Evolutionary conservation across 1,140 invertebrate species (phyloP).

Genomic region (Sinella curviseta): DNA sequence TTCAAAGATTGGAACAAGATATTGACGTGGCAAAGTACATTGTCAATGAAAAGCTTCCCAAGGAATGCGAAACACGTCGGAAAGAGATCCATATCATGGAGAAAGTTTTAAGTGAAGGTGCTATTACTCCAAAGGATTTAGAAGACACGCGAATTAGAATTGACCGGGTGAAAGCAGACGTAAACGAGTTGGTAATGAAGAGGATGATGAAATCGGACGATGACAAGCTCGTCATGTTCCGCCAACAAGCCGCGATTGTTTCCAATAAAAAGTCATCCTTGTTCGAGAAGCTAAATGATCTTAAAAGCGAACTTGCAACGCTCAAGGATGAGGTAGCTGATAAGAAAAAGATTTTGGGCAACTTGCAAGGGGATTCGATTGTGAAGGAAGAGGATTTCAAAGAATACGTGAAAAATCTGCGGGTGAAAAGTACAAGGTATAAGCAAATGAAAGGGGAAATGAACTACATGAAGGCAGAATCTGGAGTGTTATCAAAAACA

Average conservation of each 20-base stretch:
- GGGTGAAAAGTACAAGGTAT: conserved; percentile 75
- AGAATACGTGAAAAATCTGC: conserved; percentile 74
- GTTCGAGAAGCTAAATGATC: conserved; percentile 68
- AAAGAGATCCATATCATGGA: conserved; percentile 70
- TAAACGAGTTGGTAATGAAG: conserved; percentile 62
- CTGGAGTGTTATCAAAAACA: conserved; percentile 66
- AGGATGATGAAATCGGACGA: conserved; percentile 61
- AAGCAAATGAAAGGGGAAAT: conserved; percentile 65
- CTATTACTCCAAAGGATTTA: conserved; percentile 35
- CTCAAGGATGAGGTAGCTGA: conserved; percentile 61
- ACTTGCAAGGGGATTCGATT: conserved; percentile 62
- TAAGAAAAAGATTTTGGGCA: conserved; percentile 58
- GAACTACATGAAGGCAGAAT: conserved; percentile 69
- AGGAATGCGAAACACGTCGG: conserved; percentile 66
- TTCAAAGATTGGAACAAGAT: conserved; percentile 60
- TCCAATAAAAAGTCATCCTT: conserved; percentile 73
- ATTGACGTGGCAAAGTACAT: conserved; percentile 68
- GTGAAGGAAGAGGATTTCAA: conserved; percentile 80
- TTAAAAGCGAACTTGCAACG: conserved; percentile 63
- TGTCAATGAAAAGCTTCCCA: conserved; percentile 74
- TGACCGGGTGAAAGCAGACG: conserved; percentile 63
- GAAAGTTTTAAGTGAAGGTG: conserved; percentile 58
- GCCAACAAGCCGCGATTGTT: conserved; percentile 79
- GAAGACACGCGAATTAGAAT: conserved; percentile 54
- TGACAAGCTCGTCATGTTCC: conserved; percentile 77